Percentiles rank a stretch among this genome's conserved stretches.
phyloP scores from a whole-genome alignment of 23 tunicate genomes.

The Trididemnum nubilum region DNA sequence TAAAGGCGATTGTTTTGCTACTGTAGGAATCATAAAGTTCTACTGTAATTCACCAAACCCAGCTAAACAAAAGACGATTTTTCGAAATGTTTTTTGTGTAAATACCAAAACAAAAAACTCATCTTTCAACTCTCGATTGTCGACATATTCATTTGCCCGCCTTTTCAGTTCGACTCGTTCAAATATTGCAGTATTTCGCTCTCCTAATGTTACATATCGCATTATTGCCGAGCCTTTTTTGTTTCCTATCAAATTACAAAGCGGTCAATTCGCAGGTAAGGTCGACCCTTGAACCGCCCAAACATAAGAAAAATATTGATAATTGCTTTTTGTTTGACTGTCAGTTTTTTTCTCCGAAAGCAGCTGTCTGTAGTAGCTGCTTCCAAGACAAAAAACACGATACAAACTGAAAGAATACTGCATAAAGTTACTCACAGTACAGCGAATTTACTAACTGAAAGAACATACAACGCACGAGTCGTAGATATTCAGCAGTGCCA shows the following conservation, averaged over 20 bases:
- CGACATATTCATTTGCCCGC: neutral
- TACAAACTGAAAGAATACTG: too few relatives aligned
- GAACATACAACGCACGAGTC: too few relatives aligned
- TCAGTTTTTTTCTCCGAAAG: too few relatives aligned
- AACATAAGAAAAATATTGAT: too few relatives aligned
- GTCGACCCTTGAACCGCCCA: too few relatives aligned
- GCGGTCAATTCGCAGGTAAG: neutral
- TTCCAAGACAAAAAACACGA: too few relatives aligned
- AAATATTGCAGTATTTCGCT: neutral
- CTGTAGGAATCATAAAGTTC: neutral
- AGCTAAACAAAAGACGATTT: neutral
- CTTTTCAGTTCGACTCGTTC: neutral
- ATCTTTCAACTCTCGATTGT: neutral
- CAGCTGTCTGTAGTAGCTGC: too few relatives aligned
- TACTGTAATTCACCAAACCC: neutral
- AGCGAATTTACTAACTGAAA: too few relatives aligned
- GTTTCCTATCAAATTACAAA: neutral
- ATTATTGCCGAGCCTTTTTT: neutral
- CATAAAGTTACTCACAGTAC: too few relatives aligned
- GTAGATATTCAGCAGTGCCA: too few relatives aligned
- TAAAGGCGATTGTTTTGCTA: too few relatives aligned
- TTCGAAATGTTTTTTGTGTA: conserved; percentile 17
- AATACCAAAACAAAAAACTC: conserved; percentile 2
- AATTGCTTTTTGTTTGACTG: too few relatives aligned
- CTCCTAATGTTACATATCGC: conserved; percentile 12